Percentiles rank a stretch among this genome's conserved stretches.
Conservation (phyloP, 2,888 invertebrate species). For the Dynastes hyllus region DNA sequence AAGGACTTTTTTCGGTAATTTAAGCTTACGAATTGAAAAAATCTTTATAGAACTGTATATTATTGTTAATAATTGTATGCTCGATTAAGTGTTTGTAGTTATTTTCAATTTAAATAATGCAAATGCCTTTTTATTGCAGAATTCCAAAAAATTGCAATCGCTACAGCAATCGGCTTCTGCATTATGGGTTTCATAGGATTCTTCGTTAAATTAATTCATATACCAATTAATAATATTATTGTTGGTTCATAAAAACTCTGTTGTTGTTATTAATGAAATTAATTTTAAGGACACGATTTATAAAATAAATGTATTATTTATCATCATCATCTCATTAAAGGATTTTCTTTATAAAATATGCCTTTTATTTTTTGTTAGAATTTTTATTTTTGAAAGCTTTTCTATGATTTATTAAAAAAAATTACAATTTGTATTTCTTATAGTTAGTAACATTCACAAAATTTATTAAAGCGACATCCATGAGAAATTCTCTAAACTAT, state of each 20-base stretch:
- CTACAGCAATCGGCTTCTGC: conserved; percentile 99
- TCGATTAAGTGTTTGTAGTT: no score
- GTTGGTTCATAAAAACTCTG: conserved; percentile 80
- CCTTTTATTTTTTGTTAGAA: conserved; percentile 45
- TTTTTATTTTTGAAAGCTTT: no score
- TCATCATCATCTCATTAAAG: conserved; percentile 54
- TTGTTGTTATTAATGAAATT: conserved; percentile 38
- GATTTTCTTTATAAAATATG: conserved; percentile 51
- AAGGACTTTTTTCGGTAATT: no score
- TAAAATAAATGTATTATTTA: conserved; percentile 49
- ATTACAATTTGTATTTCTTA: no score
- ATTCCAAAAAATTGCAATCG: conserved; percentile 99
- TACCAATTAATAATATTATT: conserved; percentile 98
- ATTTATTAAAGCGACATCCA: no score
- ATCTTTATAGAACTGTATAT: no score
- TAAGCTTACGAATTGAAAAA: no score
- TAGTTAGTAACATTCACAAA: no score
- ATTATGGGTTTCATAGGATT: conserved; percentile 99
- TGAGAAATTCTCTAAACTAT: no score
- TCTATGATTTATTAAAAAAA: no score
- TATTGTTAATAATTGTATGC: no score
- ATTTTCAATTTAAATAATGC: background rate
- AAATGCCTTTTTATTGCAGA: conserved; percentile 77
- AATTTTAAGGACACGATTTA: conserved; percentile 47
- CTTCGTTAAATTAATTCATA: conserved; percentile 99